These are phyloP conservation scores for Stenodema calcarata DNA, from an alignment of 2,888 invertebrate species.

Conservation along the genomic window DNA sequence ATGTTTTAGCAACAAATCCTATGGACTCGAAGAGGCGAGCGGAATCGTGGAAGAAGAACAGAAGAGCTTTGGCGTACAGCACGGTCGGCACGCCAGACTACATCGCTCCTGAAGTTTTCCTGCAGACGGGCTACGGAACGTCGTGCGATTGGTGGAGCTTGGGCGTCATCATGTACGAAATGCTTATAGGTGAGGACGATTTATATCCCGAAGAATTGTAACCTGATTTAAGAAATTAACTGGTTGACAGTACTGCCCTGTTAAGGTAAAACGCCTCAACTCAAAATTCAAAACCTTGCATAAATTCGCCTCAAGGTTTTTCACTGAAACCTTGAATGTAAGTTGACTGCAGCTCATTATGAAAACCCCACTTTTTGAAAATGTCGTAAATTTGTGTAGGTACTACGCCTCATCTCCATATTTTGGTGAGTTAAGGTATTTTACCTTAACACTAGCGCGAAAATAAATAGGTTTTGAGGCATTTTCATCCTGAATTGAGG, in stretches of 20 bases:
- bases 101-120: conserved; percentile 98
- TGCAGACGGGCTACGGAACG: conserved; percentile 96
- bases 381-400: too few relatives aligned
- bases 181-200: conserved; percentile 90
- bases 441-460: too few relatives aligned
- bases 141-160: conserved; percentile 99
- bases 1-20: conserved; percentile 69
- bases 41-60: conserved; percentile 98
- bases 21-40: conserved; percentile 98
- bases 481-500: too few relatives aligned
- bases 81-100: conserved; percentile 99
- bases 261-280: too few relatives aligned
- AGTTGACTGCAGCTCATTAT: too few relatives aligned
- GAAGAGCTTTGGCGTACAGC: conserved; percentile 92
- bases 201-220: background rate
- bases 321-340: too few relatives aligned
- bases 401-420: too few relatives aligned
- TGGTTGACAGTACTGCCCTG: background rate
- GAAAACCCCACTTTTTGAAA: too few relatives aligned
- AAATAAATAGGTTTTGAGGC: too few relatives aligned
- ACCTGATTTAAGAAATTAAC: background rate
- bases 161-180: conserved; percentile 99
- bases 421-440: too few relatives aligned
- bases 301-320: too few relatives aligned
- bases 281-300: too few relatives aligned